phyloP scores from a whole-genome alignment of 2,888 invertebrate genomes.

The Hemaris fuciformis region DNA sequence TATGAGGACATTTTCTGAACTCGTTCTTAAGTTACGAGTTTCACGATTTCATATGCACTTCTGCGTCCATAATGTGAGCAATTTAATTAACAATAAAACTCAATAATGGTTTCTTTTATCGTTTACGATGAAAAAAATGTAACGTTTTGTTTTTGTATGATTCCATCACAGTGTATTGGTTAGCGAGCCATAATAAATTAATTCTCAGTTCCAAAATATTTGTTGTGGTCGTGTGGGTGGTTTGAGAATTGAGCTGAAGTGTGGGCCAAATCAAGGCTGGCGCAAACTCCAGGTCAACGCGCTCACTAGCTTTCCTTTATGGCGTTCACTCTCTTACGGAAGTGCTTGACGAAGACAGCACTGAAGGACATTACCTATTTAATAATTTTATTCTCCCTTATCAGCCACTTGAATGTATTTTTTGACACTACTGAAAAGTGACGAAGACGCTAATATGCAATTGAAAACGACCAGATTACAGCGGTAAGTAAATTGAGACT shows the following conservation, averaged over 20 bases:
- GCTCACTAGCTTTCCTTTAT: conserved; percentile 64
- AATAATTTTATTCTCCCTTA: not conserved
- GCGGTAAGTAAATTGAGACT: too few relatives aligned
- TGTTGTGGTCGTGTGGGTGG: conserved; percentile 7
- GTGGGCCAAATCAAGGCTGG: conserved; percentile 58
- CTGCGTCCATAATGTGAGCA: conserved; percentile 50
- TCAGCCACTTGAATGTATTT: too few relatives aligned
- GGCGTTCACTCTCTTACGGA: conserved; percentile 67
- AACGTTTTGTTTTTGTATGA: conserved; percentile 28
- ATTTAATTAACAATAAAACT: conserved; percentile 62
- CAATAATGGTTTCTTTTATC: conserved; percentile 40
- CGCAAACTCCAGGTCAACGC: conserved; percentile 50
- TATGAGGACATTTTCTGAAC: conserved; percentile 60
- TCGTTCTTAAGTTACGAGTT: conserved; percentile 50
- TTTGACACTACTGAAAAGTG: too few relatives aligned
- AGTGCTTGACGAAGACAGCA: conserved; percentile 51
- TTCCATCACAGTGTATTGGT: conserved; percentile 24
- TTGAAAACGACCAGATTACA: too few relatives aligned
- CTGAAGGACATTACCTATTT: conserved; percentile 17
- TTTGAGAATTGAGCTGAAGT: conserved; percentile 29
- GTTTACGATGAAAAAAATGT: conserved; percentile 32
- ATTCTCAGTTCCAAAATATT: conserved; percentile 11
- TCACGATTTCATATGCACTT: conserved; percentile 55
- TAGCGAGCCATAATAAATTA: conserved; percentile 24
- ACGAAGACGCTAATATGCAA: too few relatives aligned